A percentile compares a stretch with the other conserved stretches of the same genome.
These are phyloP conservation scores for Porites rus DNA, from an alignment of 92 coral and sea anemone genomes.

Conservation along the genomic window DNA sequence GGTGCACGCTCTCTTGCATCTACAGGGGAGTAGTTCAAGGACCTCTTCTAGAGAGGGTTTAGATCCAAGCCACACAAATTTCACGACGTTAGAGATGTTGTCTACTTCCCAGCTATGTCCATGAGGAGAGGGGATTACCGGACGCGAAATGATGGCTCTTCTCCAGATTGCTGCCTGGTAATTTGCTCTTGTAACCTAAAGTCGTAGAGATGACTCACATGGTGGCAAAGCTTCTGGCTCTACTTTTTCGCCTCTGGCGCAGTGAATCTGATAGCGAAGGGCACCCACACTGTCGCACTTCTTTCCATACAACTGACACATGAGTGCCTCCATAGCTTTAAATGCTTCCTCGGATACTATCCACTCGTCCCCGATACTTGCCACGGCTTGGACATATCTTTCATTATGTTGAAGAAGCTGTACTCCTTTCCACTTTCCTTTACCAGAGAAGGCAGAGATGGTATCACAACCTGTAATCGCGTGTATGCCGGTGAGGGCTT, in stretches of 20 bases:
- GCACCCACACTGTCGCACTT: slow-evolving; percentile 38
- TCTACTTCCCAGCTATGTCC: slow-evolving; percentile 32
- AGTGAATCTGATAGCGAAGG: slow-evolving; percentile 48
- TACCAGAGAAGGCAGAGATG: slow-evolving; percentile 7
- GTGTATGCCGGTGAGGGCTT: too few relatives aligned
- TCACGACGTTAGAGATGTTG: slow-evolving; percentile 23
- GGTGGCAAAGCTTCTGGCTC: slow-evolving; percentile 50
- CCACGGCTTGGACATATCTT: slow-evolving; percentile 46
- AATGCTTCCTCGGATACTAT: slow-evolving; percentile 44
- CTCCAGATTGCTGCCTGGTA: slow-evolving; percentile 62
- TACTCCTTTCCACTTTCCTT: slow-evolving; percentile 64
- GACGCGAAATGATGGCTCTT: slow-evolving; percentile 37
- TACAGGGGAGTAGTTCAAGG: slow-evolving; percentile 51
- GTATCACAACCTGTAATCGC: slow-evolving; percentile 69
- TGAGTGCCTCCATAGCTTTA: slow-evolving; percentile 42
- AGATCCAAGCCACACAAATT: slow-evolving; percentile 62
- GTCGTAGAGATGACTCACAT: slow-evolving; percentile 54
- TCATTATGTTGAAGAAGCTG: slow-evolving; percentile 43
- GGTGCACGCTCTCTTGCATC: slow-evolving; percentile 43
- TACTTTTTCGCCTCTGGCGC: slow-evolving; percentile 40
- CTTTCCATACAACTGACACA: slow-evolving; percentile 55
- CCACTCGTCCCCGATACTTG: slow-evolving; percentile 43
- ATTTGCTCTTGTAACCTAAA: slow-evolving; percentile 38
- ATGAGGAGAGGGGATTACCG: slow-evolving; percentile 44
- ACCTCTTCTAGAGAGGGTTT: slow-evolving; percentile 45